Base-by-base conservation (phyloP, 2,113 vertebrate species). In the Charina bottae region DNA sequence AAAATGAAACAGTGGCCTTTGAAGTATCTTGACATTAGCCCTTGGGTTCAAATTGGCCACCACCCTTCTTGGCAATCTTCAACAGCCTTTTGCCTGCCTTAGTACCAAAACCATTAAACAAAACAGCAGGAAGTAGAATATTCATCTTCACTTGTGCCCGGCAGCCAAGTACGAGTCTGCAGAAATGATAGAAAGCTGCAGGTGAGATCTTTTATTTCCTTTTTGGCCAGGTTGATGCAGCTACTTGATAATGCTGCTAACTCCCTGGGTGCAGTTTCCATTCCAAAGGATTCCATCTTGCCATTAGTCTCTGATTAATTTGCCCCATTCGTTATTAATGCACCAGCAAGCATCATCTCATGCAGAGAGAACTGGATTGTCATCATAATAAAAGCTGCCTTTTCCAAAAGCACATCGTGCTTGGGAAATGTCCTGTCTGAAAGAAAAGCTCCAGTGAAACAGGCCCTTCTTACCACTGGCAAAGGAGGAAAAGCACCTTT, bases 261-360 rank as follows among this genome's bases (percentile, higher is more conserved):
- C 87, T 85, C 93, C 59, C 95, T 83, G 53, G 62, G 84, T 87
- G 56, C 84, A 87, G 89, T 85, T 64, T 53, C 87, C 42, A 23
- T 42, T 68, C 92, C 78, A 72, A 68, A 85, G 89, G 4, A 23
- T 93, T 93, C 94, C 42, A 15, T 93, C 93, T 93, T 88, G 46
- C 78, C 89, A 88, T 89, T 89, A 59, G 23, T 42, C 60, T 94
- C 11, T 10, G 46, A 84, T 8, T 87, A 54, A 91, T 92, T 93
- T 94, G 53, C 24, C 62, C 58, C 59, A 84, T 92, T 92, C 54
- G 46, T 55, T 53, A 28, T 91, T 91, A 93, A 83, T 15, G 42
- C 3, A 92, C 0, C 12, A 94, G 62, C 84, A 90, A 93, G 85
- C 1, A 2, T 90, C 62, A 60, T 85, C 60, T 91, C n/a, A n/a